Base-by-base conservation (phyloP, 2,113 vertebrate genomes). In the Festucalex cinctus region DNA sequence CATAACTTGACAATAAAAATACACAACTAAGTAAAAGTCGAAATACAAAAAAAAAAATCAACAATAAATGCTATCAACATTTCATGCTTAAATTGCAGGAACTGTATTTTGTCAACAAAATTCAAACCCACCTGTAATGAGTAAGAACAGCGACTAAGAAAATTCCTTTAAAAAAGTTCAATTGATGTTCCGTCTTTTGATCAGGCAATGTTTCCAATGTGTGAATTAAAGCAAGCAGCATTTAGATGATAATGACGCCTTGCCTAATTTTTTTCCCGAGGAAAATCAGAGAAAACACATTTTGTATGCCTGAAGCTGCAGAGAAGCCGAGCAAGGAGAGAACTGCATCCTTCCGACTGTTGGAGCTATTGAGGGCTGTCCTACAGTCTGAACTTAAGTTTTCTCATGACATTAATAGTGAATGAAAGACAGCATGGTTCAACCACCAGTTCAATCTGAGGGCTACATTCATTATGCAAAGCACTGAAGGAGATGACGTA, bases 391-490 rank as follows among this genome's bases (percentile, higher is more conserved):
- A 80, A 71, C 56, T 37, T 22, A 36, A 56, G 26, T 74, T 67
- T n/a, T 68, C 68, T 59, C 37, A 58, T 60, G 8, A 26, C 28
- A 80, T 82, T 65, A 82, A 83, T 76, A 75, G 37, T 75, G 49
- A 80, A 81, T 69, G 75, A 73, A 54, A 64, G 68, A 76, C 61
- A 79, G 76, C 74, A 70, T 6, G 60, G 69, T 66, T 73, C 62
- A 66, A 62, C 44, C 20, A 5, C 54, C 62, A 65, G 67, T 64
- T 82, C 68, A 68, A 36, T 58, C 22, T 46, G 12, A 69, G 61
- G 58, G 36, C 24, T 37, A 32, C 19, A 35, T 82, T 39, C 3
- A 74, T 75, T 66, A 83, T 69, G 44, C 12, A 75, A 73, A 60
- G 37, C 61, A 56, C 51, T 58, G 64, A 54, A 35, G 58, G 37